Percentiles rank a stretch among this genome's conserved stretches.
These are phyloP conservation scores for Aramus guarauna DNA, from an alignment of 2,113 vertebrate species.

Conservation along the genomic window DNA sequence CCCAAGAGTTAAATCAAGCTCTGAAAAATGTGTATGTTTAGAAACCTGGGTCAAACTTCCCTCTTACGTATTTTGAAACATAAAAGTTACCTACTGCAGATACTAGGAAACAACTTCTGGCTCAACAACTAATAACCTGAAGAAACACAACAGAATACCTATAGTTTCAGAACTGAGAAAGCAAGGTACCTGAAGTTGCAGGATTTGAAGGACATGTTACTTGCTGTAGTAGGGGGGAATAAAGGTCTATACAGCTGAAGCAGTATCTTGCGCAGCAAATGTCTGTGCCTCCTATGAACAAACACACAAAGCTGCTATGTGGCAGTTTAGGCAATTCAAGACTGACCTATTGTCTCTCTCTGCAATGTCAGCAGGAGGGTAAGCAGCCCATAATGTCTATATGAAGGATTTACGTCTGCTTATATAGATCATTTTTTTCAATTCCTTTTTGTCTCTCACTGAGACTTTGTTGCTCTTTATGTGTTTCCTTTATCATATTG, in stretches of 20 bases:
- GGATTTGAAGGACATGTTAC: neutral
- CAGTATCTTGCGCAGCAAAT: neutral
- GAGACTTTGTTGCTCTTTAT: slow-evolving; percentile 41
- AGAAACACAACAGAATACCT: neutral
- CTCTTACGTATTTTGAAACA: neutral
- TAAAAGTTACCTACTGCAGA: neutral
- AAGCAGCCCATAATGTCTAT: slow-evolving; percentile 30
- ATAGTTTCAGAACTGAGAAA: neutral
- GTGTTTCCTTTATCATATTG: slow-evolving; percentile 5
- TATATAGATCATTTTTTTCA: slow-evolving; percentile 19
- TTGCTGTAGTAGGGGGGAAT: neutral
- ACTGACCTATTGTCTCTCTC: slow-evolving; percentile 39
- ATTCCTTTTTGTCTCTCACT: slow-evolving; percentile 14
- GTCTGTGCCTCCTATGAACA: neutral
- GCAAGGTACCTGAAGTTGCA: neutral
- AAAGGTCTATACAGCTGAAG: neutral
- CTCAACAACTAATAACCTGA: neutral
- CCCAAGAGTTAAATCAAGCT: neutral
- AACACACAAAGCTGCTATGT: slow-evolving; percentile 32
- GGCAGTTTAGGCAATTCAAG: slow-evolving; percentile 35
- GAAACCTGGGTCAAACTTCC: neutral
- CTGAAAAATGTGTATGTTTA: neutral
- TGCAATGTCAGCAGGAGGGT: slow-evolving; percentile 28
- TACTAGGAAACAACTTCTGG: neutral
- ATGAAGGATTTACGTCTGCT: neutral